Percentiles rank a stretch among this genome's conserved stretches.
phyloP scores from a whole-genome alignment of 2,888 invertebrate species.

The Torymus tubicola region DNA sequence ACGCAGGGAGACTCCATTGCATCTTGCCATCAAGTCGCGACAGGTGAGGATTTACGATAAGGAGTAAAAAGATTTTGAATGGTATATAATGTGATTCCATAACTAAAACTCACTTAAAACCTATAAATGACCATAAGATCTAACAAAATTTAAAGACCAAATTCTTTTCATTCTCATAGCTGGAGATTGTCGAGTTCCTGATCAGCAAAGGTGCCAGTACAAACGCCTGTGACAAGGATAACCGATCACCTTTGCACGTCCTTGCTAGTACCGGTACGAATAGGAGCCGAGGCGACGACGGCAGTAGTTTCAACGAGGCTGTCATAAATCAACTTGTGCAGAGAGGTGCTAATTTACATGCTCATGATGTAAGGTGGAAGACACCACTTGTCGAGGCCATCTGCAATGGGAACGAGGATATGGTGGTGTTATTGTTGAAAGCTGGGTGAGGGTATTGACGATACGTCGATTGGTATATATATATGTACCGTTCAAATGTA shows the following conservation, averaged over 20 bases:
- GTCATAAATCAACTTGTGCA: conserved; percentile 18
- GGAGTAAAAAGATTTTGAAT: too few species aligned
- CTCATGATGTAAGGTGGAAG: conserved; percentile 4
- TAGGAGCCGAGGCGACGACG: too few species aligned
- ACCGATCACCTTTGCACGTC: conserved; percentile 21
- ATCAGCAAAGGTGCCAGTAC: conserved; percentile 18
- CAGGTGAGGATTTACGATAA: conserved; percentile 29
- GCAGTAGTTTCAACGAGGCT: neutral
- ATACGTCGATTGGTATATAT: too few species aligned
- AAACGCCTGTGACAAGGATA: conserved; percentile 11
- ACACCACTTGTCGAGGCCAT: conserved; percentile 37
- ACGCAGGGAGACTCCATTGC: conserved; percentile 23
- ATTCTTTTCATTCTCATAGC: neutral
- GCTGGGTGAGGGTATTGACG: conserved; percentile 31
- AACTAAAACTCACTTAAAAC: too few species aligned
- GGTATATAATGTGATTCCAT: too few species aligned
- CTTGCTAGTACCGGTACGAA: neutral
- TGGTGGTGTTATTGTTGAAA: conserved; percentile 9
- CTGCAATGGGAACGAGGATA: neutral
- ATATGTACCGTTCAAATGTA: too few species aligned
- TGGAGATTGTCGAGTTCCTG: conserved; percentile 21
- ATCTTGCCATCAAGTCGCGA: conserved; percentile 21
- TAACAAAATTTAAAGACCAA: too few species aligned
- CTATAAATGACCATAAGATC: too few species aligned
- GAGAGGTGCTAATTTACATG: conserved; percentile 29